phyloP scores from a whole-genome alignment of 2,797 vertebrate genomes.

The Sciurus carolinensis region DNA sequence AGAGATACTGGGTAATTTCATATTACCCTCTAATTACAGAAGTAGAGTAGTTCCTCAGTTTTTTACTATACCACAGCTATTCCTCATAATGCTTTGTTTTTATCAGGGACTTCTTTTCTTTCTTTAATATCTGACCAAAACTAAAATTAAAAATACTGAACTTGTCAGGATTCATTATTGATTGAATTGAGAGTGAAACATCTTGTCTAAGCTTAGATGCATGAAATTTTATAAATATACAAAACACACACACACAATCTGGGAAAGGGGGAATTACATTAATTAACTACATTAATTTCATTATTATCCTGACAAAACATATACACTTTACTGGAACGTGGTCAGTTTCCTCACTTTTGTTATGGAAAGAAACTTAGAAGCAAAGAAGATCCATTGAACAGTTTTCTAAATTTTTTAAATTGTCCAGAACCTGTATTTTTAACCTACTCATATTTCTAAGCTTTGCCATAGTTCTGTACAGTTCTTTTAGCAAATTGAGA shows the following conservation, averaged over 20 bases:
- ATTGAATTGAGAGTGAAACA: background rate
- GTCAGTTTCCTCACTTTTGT: background rate
- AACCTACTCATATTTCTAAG: background rate
- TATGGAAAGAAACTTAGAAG: background rate
- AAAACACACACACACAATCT: background rate
- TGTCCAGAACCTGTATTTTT: background rate
- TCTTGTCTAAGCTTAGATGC: background rate
- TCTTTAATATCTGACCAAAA: background rate
- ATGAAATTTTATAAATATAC: background rate
- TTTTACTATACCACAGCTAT: background rate
- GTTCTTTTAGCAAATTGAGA: background rate
- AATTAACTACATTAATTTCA: background rate
- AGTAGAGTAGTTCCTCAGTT: background rate
- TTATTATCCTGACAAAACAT: background rate
- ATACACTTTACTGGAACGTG: background rate
- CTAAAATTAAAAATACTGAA: background rate
- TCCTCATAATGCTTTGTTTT: background rate
- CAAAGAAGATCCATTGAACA: background rate
- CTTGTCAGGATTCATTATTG: constrained; percentile 51
- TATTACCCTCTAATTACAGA: background rate
- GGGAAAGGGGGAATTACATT: background rate
- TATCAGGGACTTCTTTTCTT: background rate
- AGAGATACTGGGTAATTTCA: background rate
- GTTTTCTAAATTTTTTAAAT: background rate
- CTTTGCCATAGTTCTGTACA: background rate